These are phyloP conservation scores for Propithecus perrieri DNA, from an alignment of 2,797 vertebrate species.

Conservation along the genomic window DNA sequence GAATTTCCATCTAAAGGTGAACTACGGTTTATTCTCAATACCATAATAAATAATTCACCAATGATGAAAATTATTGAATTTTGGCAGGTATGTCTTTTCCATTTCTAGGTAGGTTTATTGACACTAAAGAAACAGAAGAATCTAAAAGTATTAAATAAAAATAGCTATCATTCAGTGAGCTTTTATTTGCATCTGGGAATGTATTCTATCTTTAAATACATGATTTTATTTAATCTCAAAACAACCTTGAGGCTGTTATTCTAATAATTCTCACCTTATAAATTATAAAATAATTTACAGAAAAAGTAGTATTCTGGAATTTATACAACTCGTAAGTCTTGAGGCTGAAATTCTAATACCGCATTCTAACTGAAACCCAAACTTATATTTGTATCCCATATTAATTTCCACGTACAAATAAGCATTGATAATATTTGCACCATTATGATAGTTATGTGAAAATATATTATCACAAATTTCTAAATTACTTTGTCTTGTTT, in stretches of 20 bases:
- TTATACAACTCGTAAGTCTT: neutral
- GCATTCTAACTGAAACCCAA: neutral
- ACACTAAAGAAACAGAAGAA: neutral
- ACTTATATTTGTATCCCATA: neutral
- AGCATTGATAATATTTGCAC: neutral
- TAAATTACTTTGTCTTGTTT: neutral
- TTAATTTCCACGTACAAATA: neutral
- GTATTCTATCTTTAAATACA: neutral
- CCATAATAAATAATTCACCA: neutral
- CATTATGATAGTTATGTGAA: too few species aligned
- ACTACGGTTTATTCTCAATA: neutral
- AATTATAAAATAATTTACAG: neutral
- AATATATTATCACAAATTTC: neutral
- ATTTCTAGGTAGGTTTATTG: neutral
- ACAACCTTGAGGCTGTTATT: neutral
- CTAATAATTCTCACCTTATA: neutral
- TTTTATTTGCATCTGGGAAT: neutral
- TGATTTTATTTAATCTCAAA: neutral
- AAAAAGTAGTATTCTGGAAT: neutral
- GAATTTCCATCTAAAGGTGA: neutral
- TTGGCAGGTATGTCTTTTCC: neutral
- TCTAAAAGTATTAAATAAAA: neutral
- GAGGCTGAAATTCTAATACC: neutral
- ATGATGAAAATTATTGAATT: neutral
- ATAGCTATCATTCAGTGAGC: neutral